Evolutionary conservation across 2,797 vertebrate genomes (phyloP).

Genomic region (Epinephelus malabaricus): DNA sequence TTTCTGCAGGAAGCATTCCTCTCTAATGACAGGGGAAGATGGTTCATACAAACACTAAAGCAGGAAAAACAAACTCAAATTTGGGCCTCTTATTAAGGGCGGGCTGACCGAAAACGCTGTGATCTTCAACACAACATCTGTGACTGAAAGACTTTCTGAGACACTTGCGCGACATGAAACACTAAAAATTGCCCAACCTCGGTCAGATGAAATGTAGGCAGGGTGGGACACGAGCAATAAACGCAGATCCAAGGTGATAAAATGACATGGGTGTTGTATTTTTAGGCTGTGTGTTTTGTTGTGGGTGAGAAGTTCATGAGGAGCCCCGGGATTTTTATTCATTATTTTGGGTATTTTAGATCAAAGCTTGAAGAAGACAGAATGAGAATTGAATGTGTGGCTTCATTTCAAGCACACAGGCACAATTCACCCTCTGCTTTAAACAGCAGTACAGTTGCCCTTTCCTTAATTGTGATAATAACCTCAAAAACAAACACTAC

Average conservation of each 20-base stretch:
- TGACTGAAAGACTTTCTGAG: conserved; percentile 27
- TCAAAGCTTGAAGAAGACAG: conserved; percentile 39
- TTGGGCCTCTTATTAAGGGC: conserved; percentile 64
- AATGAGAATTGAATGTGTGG: conserved; percentile 9
- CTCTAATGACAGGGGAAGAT: conserved; percentile 76
- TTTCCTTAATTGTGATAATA: background rate
- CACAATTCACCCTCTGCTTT: background rate
- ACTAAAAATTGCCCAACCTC: background rate
- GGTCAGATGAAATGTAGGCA: background rate
- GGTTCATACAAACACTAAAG: conserved; percentile 50
- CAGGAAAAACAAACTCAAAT: conserved; percentile 66
- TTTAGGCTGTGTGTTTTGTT: conserved; percentile 18
- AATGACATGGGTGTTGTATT: conserved; percentile 23
- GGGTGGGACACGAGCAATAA: conserved; percentile 44
- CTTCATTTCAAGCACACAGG: conserved; percentile 7
- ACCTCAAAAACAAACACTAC: background rate
- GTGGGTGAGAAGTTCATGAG: conserved; percentile 42
- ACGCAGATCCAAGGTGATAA: conserved; percentile 28
- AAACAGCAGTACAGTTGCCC: background rate
- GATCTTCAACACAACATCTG: conserved; percentile 56
- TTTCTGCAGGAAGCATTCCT: conserved; percentile 74
- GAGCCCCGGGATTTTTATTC: conserved; percentile 11
- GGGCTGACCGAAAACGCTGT: conserved; percentile 33
- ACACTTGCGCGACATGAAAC: background rate
- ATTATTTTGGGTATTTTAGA: conserved; percentile 3